Evolutionary conservation across 2,888 invertebrate species (phyloP).

Genomic region (Auanema freiburgensis): DNA sequence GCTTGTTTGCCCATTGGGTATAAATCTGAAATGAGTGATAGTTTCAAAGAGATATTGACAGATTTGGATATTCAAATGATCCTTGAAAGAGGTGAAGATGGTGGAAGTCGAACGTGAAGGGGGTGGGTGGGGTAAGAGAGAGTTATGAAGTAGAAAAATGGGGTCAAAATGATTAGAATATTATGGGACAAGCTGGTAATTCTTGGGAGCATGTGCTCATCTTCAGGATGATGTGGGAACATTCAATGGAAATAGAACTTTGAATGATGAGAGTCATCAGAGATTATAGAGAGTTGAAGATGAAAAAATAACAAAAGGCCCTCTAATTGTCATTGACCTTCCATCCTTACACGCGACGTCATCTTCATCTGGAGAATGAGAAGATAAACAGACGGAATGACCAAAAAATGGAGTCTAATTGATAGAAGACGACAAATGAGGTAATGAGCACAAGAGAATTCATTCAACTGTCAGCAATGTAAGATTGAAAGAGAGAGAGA

Average conservation of each 20-base stretch:
- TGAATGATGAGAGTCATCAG: neutral
- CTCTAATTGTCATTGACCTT: conserved; percentile 3
- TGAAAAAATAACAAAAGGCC: conserved; percentile 1
- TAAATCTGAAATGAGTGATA: conserved; percentile 51
- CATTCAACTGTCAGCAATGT: neutral
- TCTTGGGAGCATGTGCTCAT: neutral
- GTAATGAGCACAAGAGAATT: neutral
- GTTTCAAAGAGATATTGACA: neutral
- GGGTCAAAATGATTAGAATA: too few relatives aligned
- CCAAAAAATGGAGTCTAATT: conserved; percentile 2
- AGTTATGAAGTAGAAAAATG: too few relatives aligned
- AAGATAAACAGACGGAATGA: conserved; percentile 5
- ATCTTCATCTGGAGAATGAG: neutral
- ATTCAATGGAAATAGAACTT: neutral
- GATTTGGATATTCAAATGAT: neutral
- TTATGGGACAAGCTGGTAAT: too few relatives aligned
- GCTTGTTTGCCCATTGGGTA: conserved; percentile 59
- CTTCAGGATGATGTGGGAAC: neutral
- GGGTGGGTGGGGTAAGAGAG: too few relatives aligned
- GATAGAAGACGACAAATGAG: neutral
- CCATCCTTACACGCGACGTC: conserved; percentile 2
- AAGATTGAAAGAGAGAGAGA: conserved; percentile 5
- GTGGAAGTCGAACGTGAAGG: too few relatives aligned
- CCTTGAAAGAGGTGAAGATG: too few relatives aligned
- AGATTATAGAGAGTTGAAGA: neutral